Conservation (phyloP, 2,888 invertebrate species). For the Cecidostiba fungosa region DNA sequence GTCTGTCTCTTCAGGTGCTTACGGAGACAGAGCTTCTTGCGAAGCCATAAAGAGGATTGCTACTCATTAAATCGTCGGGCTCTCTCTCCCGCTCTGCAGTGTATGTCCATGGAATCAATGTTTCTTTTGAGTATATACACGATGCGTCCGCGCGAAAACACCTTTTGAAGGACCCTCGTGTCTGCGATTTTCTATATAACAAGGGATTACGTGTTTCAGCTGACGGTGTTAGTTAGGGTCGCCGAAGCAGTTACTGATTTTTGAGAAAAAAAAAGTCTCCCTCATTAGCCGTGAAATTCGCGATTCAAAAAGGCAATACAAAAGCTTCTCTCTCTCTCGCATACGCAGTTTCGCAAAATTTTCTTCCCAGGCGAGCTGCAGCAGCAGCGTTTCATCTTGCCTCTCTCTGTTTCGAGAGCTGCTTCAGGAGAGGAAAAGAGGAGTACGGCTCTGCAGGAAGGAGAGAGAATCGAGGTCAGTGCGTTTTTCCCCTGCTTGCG, state of each 20-base stretch:
- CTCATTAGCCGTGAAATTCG: constrained; percentile 56
- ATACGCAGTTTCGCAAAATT: background rate
- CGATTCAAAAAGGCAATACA: constrained; percentile 49
- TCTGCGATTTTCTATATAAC: background rate
- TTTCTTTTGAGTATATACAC: constrained; percentile 9
- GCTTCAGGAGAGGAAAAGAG: constrained; percentile 7
- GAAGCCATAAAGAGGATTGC: constrained; percentile 79
- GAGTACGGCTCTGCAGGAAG: background rate
- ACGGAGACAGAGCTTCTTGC: constrained; percentile 72
- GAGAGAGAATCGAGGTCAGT: constrained; percentile 61
- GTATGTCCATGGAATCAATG: constrained; percentile 56
- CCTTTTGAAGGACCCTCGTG: constrained; percentile 5
- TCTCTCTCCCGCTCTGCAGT: constrained; percentile 57
- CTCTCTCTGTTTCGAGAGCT: background rate
- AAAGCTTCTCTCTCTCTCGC: background rate
- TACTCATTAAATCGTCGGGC: constrained; percentile 69
- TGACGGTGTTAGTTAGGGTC: background rate
- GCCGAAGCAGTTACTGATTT: no score
- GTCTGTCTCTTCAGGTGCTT: constrained; percentile 42
- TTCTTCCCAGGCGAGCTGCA: constrained; percentile 1
- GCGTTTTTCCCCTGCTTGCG: constrained; percentile 62
- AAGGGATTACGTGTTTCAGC: background rate
- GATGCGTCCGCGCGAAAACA: constrained; percentile 20
- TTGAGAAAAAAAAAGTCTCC: background rate
- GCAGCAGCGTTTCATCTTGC: background rate